These are phyloP conservation scores for Tricholaema leucomelas DNA, from an alignment of 2,113 vertebrate species.

Conservation along the genomic window DNA sequence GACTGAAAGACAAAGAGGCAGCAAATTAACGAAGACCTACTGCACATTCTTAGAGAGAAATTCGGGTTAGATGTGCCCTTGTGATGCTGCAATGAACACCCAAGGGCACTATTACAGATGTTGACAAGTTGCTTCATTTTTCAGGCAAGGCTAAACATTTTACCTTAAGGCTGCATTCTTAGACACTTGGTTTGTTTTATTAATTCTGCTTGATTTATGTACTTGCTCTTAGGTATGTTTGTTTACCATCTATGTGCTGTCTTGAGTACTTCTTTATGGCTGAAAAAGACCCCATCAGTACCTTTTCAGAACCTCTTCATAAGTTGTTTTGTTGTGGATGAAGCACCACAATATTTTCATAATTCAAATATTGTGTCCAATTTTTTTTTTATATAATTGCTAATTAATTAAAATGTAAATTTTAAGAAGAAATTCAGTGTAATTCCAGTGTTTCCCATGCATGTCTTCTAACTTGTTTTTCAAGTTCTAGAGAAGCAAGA, in stretches of 20 bases:
- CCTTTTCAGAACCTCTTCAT: neutral
- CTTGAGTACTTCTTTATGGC: neutral
- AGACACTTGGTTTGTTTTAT: conserved; percentile 39
- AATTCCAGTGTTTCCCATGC: neutral
- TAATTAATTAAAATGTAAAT: neutral
- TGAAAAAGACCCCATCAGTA: neutral
- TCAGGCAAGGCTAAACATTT: conserved; percentile 13
- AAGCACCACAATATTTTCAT: neutral
- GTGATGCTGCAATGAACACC: neutral
- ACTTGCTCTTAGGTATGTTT: neutral
- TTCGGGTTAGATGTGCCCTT: conserved; percentile 18
- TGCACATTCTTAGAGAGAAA: conserved; percentile 1
- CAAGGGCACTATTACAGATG: conserved; percentile 5
- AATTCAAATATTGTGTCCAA: neutral
- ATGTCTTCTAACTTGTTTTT: neutral
- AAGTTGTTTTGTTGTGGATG: neutral
- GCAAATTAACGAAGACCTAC: conserved; percentile 24
- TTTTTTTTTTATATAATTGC: neutral
- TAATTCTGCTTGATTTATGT: conserved; percentile 47
- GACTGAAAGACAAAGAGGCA: neutral
- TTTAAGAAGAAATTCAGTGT: neutral
- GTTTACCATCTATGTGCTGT: neutral
- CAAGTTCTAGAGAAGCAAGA: neutral
- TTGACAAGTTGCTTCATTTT: conserved; percentile 40
- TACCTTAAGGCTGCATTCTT: conserved; percentile 29